Evolutionary conservation across 2,888 invertebrate genomes (phyloP).

Genomic region (Ryuthela nishihirai): DNA sequence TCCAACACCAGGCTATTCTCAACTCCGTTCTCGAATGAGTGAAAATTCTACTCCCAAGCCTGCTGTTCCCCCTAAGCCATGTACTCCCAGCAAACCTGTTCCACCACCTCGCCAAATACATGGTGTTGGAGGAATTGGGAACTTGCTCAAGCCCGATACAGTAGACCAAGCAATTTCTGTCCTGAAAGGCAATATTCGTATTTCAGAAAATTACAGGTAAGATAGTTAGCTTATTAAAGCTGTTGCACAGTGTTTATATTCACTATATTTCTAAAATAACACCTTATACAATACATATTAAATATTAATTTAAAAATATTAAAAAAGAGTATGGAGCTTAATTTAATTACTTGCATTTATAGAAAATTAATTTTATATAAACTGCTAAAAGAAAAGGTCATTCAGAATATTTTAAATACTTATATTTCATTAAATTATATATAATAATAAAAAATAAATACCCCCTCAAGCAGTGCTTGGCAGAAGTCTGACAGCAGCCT

Average conservation of each 20-base stretch:
- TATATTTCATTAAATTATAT: too few species aligned
- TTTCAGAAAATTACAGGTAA: conserved; percentile 19
- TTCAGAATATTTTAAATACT: too few species aligned
- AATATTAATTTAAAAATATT: too few species aligned
- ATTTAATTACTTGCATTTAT: too few species aligned
- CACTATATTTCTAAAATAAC: neutral
- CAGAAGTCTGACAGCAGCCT: too few species aligned
- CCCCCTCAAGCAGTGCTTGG: too few species aligned
- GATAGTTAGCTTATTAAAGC: neutral
- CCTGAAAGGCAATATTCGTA: conserved; percentile 26
- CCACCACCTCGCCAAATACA: conserved; percentile 57
- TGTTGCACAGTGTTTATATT: neutral
- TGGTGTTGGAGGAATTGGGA: neutral
- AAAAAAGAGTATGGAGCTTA: too few species aligned
- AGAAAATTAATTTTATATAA: too few species aligned
- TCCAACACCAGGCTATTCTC: conserved; percentile 24
- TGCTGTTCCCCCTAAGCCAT: conserved; percentile 56
- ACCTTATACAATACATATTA: neutral
- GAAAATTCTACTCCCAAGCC: conserved; percentile 66
- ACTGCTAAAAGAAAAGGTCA: too few species aligned
- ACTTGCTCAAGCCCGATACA: conserved; percentile 18
- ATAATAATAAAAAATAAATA: too few species aligned
- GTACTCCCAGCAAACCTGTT: conserved; percentile 51
- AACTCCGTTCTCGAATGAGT: conserved; percentile 12
- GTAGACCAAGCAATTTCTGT: conserved; percentile 34